A percentile compares a stretch with the other conserved stretches of the same genome.
Conservation (phyloP, 2,888 invertebrate genomes). For the Sinhomidia bicolor region DNA sequence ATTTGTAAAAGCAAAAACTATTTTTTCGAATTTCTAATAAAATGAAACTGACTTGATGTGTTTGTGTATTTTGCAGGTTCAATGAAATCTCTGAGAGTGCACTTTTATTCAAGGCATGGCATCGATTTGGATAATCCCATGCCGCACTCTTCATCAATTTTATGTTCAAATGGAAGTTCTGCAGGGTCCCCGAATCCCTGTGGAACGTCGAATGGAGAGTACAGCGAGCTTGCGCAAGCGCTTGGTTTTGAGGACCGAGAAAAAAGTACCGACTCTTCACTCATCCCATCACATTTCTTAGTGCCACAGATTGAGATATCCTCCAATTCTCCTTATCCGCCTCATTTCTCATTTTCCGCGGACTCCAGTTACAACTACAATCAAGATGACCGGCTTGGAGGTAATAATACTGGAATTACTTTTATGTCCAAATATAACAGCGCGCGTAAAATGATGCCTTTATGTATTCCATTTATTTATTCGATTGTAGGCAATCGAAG, state of each 20-base stretch:
- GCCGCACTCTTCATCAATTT: conserved; percentile 82
- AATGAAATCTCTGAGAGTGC: conserved; percentile 94
- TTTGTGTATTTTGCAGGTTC: conserved; percentile 84
- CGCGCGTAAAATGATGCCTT: too few relatives aligned
- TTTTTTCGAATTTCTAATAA: too few relatives aligned
- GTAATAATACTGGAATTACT: conserved; percentile 32
- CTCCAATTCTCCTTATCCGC: conserved; percentile 79
- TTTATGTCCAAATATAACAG: too few relatives aligned
- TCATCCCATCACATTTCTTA: conserved; percentile 90
- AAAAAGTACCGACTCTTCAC: conserved; percentile 77
- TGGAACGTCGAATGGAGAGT: conserved; percentile 76
- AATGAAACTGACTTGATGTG: too few relatives aligned
- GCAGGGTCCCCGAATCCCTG: conserved; percentile 72
- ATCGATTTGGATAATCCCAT: conserved; percentile 95
- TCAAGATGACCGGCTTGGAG: conserved; percentile 76
- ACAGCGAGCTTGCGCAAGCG: conserved; percentile 80
- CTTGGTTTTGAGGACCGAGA: conserved; percentile 80
- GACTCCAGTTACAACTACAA: conserved; percentile 78
- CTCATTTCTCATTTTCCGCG: conserved; percentile 79
- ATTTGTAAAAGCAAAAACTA: too few relatives aligned
- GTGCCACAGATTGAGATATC: conserved; percentile 96
- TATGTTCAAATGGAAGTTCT: conserved; percentile 74
- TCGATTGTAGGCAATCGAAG: conserved; percentile 84
- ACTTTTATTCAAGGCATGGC: conserved; percentile 94
- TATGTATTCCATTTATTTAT: too few relatives aligned